These are phyloP conservation scores for Emys orbicularis DNA, from an alignment of 2,797 vertebrate species.

Conservation along the genomic window DNA sequence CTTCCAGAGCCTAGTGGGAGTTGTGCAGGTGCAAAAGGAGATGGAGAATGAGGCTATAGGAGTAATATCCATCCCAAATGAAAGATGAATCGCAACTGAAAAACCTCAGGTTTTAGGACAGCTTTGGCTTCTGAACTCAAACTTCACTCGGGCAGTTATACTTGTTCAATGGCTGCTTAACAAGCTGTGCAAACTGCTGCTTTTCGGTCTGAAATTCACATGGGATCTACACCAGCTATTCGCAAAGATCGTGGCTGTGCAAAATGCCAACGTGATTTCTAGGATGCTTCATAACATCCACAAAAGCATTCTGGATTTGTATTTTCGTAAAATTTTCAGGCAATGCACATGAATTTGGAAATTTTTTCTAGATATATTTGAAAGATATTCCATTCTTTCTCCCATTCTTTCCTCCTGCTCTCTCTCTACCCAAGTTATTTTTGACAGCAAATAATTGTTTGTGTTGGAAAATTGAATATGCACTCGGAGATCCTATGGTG, in stretches of 20 bases:
- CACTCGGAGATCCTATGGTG: background rate
- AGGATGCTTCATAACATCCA: conserved; percentile 19
- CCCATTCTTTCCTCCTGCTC: background rate
- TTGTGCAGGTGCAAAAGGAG: background rate
- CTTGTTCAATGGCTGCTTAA: background rate
- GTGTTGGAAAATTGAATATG: background rate
- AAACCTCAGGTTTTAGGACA: background rate
- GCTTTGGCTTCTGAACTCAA: background rate
- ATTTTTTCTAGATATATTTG: conserved; percentile 8
- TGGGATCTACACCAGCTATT: background rate
- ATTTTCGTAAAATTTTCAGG: background rate
- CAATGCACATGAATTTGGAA: background rate
- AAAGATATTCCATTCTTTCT: conserved; percentile 7
- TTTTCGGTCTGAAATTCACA: background rate
- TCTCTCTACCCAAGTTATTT: background rate
- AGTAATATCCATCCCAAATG: background rate
- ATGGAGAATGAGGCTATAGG: background rate
- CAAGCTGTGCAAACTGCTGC: background rate
- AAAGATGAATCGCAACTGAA: background rate
- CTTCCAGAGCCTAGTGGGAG: background rate
- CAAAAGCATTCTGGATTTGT: background rate
- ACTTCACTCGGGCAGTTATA: background rate
- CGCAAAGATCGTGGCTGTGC: background rate
- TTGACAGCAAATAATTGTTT: background rate
- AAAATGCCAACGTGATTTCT: background rate